Evolutionary conservation across 2,888 invertebrate genomes (phyloP), one percentile per base, ranked within the genome.

Genomic region (Pollenia angustigena): DNA sequence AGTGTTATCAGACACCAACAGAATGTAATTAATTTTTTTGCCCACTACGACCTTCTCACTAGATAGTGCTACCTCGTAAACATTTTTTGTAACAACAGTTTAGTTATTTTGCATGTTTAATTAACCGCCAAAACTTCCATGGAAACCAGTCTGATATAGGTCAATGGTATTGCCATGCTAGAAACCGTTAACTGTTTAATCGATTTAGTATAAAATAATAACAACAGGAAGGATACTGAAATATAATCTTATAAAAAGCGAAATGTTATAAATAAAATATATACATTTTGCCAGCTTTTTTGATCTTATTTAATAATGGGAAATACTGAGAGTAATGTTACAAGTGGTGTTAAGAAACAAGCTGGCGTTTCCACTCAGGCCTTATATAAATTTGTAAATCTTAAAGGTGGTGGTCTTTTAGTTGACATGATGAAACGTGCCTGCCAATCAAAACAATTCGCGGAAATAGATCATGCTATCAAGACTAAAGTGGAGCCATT

Each of bases 321-420:
- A 92, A 97, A 97, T 94, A 97, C 97, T 3, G 97, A 97, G 91
- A 97, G 97, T 90, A 97, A 97, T 93, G 98, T 99, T 1, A 97
- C 98, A 0, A 97, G 97, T 93, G 98, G 98, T 60, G 98, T 99
- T 18, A 99, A 99, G 93, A 98, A 98, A 89, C 99, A 99, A 93
- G 98, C 98, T 3, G 97, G 97, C 32, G 96, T 96, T 14, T 96
- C 97, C 2, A 95, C 96, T 42, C 96, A 97, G 91, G 95, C 96
- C 75, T 95, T 98, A 72, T 99, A 99, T 92, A 97, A 97, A 91
- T 94, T 99, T 66, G 97, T 97, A 8, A 97, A 98, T 94, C 94
- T 99, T 78, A 98, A 98, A 95, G 98, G 99, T 88, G 97, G 97
- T 42, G 99, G 99, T 78, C 94, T 98, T n/a, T 93, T 99, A 40